Evolutionary conservation across 1,140 invertebrate species (phyloP), one percentile per base, ranked within the genome.

Genomic region (Hyles euphorbiae): DNA sequence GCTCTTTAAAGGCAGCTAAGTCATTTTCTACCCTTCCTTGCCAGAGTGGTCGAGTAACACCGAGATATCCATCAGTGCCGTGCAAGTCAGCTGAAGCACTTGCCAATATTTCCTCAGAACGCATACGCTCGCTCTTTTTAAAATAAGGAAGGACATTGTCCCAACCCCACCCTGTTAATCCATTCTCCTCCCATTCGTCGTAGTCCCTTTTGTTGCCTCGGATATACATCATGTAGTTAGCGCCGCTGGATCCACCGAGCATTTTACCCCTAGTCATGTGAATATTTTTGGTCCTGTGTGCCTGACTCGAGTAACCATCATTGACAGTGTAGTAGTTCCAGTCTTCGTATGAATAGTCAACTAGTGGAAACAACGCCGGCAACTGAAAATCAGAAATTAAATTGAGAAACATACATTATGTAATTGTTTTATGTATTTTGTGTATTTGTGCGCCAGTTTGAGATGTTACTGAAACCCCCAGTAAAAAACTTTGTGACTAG

Each of bases 141-240:
- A 97, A 97, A 65, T 97, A 97, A 3, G 92, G 90, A 1, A 96
- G 73, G 0, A 95, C 94, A 43, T 95, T 91, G 2, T 95, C 88
- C 81, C 96, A 98, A 2, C 93, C 93, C 97, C 97, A 98, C 2
- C 95, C 94, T 1, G 91, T 77, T 72, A 97, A 95, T 0, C 96
- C 97, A 9, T 93, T 59, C 32, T 91, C 88, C 48, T 94, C 94
- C 97, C 97, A 98, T 9, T 92, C 81, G 68, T 98, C 94, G 70
- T 97, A 98, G 72, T 98, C 97, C 8, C 90, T 79, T 60, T 85
- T 91, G 80, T 93, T 90, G 40, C 94, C 97, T 61, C 97, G 88
- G 0, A 97, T 95, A 78, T 98, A 98, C 0, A 97, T 90, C 97
- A 98, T 98, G 66, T 96, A 98, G 75, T 98, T 98, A 0, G 98